Percentiles rank a stretch among this genome's conserved stretches.
Conservation (phyloP, 2,797 vertebrate species). For the Meriones psammophilus region DNA sequence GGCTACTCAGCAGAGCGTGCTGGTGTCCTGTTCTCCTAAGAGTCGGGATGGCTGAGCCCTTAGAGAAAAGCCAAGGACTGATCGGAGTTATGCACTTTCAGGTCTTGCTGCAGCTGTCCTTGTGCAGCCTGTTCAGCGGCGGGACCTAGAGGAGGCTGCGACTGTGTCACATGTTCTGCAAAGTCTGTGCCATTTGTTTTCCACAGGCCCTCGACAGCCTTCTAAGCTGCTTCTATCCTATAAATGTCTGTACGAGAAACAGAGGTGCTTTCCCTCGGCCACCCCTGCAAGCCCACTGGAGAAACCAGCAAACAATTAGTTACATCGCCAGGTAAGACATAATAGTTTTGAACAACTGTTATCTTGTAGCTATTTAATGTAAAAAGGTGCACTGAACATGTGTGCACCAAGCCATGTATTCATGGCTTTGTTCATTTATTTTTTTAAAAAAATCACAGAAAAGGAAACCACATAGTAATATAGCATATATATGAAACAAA, state of each 20-base stretch:
- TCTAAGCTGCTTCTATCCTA: neutral
- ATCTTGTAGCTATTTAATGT: neutral
- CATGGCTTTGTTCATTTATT: neutral
- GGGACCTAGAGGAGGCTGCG: neutral
- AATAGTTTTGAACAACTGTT: neutral
- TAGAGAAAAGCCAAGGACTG: neutral
- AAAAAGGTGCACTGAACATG: too few species aligned
- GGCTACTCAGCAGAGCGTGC: neutral
- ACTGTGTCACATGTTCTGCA: neutral
- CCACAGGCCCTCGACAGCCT: neutral
- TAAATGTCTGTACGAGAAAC: neutral
- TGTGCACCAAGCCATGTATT: neutral
- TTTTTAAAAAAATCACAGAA: neutral
- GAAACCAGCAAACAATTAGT: neutral
- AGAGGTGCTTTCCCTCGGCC: neutral
- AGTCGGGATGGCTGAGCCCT: neutral
- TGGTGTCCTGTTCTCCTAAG: neutral
- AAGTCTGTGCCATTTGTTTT: rapidly evolving
- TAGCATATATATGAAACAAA: neutral
- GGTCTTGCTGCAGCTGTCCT: neutral
- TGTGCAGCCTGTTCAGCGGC: too few species aligned
- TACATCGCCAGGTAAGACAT: neutral
- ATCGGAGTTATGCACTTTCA: neutral
- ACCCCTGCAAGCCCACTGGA: neutral
- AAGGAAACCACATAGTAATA: neutral